Evolutionary conservation across 2,888 invertebrate species (phyloP).

Genomic region (Penaeus monodon): DNA sequence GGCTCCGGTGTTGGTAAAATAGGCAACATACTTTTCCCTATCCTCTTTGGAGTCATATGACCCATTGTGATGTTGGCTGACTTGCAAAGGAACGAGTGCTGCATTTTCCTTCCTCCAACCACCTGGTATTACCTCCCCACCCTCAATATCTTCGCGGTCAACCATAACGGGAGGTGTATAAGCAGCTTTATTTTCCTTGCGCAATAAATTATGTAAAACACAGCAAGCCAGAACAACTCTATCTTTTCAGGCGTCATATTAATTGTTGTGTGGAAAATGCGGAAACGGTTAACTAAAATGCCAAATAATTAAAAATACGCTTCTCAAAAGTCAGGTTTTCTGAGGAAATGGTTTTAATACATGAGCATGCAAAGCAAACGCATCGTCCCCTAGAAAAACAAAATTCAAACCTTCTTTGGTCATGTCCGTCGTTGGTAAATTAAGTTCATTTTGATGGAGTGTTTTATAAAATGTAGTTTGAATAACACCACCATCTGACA

Average conservation of each 20-base stretch:
- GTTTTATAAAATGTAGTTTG: constrained; percentile 22
- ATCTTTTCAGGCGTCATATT: not conserved
- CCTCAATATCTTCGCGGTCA: constrained; percentile 28
- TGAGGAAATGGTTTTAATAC: constrained; percentile 28
- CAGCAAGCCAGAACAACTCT: constrained; percentile 30
- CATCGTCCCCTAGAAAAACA: constrained; percentile 25
- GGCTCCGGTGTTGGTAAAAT: constrained; percentile 19
- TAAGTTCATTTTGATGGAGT: constrained; percentile 30
- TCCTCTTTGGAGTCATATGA: constrained; percentile 12
- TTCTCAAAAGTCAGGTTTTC: constrained; percentile 19
- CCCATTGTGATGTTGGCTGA: constrained; percentile 9
- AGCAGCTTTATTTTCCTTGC: constrained; percentile 18
- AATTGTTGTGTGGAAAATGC: constrained; percentile 32
- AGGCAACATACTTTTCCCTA: constrained; percentile 32
- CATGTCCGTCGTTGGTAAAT: constrained; percentile 22
- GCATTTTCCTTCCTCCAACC: constrained; percentile 13
- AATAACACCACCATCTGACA: constrained; percentile 33
- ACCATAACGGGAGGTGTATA: constrained; percentile 25
- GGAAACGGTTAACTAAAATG: constrained; percentile 29
- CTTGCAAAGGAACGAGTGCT: constrained; percentile 14
- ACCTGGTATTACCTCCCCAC: constrained; percentile 18
- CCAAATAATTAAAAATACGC: constrained; percentile 26
- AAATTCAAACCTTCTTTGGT: constrained; percentile 30
- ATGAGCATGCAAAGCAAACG: constrained; percentile 22
- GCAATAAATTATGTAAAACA: constrained; percentile 32